These are phyloP conservation scores for Microplitis demolitor DNA, from an alignment of 1,140 invertebrate species.

Conservation along the genomic window DNA sequence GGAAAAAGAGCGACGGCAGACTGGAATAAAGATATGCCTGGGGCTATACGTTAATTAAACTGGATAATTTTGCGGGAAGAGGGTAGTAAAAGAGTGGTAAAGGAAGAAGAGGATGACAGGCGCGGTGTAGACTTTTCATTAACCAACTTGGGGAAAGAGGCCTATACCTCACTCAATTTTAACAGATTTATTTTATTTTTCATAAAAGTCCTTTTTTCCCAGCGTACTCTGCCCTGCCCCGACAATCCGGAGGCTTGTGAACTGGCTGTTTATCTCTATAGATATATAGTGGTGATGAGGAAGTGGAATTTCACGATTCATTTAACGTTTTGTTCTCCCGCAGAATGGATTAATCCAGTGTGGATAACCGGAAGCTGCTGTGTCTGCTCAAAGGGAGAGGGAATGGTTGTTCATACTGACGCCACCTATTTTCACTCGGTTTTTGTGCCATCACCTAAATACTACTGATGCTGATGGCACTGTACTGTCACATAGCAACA, in stretches of 20 bases:
- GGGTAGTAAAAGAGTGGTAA: neutral
- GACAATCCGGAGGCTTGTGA: neutral
- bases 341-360: slow-evolving; percentile 44
- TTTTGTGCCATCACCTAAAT: too few species aligned
- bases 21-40: neutral
- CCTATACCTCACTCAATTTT: slow-evolving; percentile 34
- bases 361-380: slow-evolving; percentile 42
- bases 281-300: slow-evolving; percentile 1
- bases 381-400: slow-evolving; percentile 16
- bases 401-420: neutral
- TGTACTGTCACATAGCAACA: neutral
- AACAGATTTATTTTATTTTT: slow-evolving; percentile 40
- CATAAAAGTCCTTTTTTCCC: slow-evolving; percentile 20
- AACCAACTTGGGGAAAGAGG: slow-evolving; percentile 28
- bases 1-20: neutral
- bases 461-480: neutral
- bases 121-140: slow-evolving; percentile 45
- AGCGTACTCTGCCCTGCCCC: neutral
- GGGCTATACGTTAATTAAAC: slow-evolving; percentile 33
- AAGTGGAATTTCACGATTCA: slow-evolving; percentile 49
- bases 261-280: neutral
- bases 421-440: neutral
- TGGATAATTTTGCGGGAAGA: slow-evolving; percentile 20
- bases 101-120: slow-evolving; percentile 16
- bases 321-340: slow-evolving; percentile 42